Evolutionary conservation across 2,888 invertebrate genomes (phyloP), one percentile per base, ranked within the genome.

Genomic region (Stenodema calcarata): DNA sequence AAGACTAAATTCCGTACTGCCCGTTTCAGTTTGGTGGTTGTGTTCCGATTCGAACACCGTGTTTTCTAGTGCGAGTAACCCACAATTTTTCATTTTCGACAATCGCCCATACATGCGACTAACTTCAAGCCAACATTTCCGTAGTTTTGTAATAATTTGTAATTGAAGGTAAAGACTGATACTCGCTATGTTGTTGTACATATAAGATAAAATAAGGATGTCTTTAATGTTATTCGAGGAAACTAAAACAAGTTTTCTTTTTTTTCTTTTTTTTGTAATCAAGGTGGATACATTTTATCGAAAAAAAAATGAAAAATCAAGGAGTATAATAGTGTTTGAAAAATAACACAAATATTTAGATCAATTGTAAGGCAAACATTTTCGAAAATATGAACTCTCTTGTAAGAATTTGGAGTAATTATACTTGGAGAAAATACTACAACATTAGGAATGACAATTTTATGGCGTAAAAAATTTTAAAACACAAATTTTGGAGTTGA

Each of bases 381-480:
- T 73, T 73, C 14, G 35, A 73, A 7, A 41, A 73, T n/a, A 35
- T 41, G 35, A 35, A 41, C 41, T 73, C 41, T 78, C 78, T 78
- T 78, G 78, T 35, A 42, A 76, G 78, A 18, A 82, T 82, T 78
- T 27, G 78, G 78, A 44, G 78, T 62, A 82, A 82, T 82, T 82
- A 82, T 82, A 69, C 82, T 82, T 62, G 84, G 84, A 84, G 84
- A 27, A 41, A 84, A 84, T 84, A 84, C 75, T 84, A 84, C 84
- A 84, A 73, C 84, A 84, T 84, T 84, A 73, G 44, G 73, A 82
- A 75, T 62, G 54, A 82, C 73, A n/a, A 62, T 84, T 42, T 42
- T 70, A 41, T 12, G 75, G 70, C 27, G 50, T 80, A 23, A 54
- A 80, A 28, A 69, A 82, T 69, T 82, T 47, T 42, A 44, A 73